A percentile compares a stretch with the other conserved stretches of the same genome.
Evolutionary conservation across 2,113 vertebrate species (phyloP).

Genomic region (Phainopepla nitens): DNA sequence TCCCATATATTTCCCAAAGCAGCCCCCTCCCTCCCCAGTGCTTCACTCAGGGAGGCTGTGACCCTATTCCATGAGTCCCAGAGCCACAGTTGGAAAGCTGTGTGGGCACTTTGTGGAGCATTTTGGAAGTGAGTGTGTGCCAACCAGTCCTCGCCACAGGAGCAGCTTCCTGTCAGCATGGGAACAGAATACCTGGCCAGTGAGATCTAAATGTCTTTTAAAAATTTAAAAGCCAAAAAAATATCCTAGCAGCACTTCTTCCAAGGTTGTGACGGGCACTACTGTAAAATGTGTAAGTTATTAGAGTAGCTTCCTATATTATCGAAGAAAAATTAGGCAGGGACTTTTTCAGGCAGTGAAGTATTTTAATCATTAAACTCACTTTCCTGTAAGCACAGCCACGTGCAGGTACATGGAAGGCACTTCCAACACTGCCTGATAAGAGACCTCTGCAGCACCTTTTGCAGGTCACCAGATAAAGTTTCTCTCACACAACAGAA

Average conservation of each 20-base stretch:
- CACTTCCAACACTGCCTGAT: background rate
- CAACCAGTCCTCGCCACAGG: background rate
- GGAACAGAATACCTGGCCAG: background rate
- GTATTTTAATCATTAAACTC: background rate
- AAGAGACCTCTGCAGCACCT: background rate
- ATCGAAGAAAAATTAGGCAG: background rate
- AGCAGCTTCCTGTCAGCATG: background rate
- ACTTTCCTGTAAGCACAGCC: background rate
- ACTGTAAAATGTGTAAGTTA: background rate
- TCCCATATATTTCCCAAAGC: background rate
- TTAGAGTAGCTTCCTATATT: background rate
- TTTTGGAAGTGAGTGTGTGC: background rate
- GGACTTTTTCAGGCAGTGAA: background rate
- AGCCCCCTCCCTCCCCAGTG: background rate
- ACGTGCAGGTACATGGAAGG: background rate
- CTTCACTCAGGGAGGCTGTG: background rate
- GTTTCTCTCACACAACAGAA: background rate
- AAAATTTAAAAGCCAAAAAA: background rate
- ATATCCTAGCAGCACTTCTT: background rate
- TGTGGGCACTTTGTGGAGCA: accelerated
- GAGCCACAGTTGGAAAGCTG: background rate
- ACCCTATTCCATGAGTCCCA: accelerated
- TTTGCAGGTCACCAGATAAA: background rate
- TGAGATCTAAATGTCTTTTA: background rate
- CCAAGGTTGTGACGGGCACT: background rate